Conservation (phyloP, 2,113 vertebrate species). For the Loxodonta africana region DNA sequence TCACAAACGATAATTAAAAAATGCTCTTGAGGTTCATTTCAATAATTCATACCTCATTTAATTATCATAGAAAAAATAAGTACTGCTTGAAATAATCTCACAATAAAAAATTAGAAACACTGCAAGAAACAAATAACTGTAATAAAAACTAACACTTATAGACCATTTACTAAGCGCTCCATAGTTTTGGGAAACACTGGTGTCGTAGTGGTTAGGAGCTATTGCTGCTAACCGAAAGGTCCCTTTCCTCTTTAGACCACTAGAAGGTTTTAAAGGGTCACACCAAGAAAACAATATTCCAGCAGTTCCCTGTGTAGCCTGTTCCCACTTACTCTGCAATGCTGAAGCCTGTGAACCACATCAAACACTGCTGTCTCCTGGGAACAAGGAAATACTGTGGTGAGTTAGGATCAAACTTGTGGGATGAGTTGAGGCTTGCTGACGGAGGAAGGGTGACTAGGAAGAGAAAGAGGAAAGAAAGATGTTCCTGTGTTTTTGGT, state of each 20-base stretch:
- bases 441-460: not conserved
- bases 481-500: fast-evolving
- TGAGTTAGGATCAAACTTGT: not conserved
- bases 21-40: too few species aligned
- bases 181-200: too few species aligned
- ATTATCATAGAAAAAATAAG: too few species aligned
- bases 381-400: not conserved
- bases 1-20: too few species aligned
- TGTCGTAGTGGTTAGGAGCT: too few species aligned
- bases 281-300: not conserved
- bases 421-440: not conserved
- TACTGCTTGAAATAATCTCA: too few species aligned
- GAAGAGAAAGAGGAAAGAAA: not conserved
- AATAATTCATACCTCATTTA: too few species aligned
- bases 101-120: too few species aligned
- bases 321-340: not conserved
- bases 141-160: too few species aligned
- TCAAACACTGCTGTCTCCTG: not conserved
- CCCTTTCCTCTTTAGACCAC: not conserved
- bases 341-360: not conserved
- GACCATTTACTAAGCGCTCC: too few species aligned
- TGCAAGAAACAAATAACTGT: too few species aligned
- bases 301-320: not conserved
- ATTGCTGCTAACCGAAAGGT: too few species aligned
- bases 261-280: not conserved